Conservation (phyloP, 2,888 invertebrate species). For the Trichopria drosophilae region DNA sequence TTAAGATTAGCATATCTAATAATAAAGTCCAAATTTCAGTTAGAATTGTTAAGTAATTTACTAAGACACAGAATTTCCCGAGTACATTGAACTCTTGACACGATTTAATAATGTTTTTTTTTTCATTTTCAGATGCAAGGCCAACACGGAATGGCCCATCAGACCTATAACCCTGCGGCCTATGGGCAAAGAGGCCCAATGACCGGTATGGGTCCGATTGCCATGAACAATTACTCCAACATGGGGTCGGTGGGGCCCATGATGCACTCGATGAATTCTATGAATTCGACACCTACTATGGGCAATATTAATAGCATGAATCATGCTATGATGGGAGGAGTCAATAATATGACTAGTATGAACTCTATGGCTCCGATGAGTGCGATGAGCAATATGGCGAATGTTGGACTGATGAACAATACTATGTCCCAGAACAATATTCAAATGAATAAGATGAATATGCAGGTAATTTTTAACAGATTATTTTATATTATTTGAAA, state of each 20-base stretch:
- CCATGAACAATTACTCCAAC: slow-evolving; percentile 69
- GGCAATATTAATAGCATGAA: slow-evolving; percentile 65
- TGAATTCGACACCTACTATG: slow-evolving; percentile 65
- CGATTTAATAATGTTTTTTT: too few species aligned
- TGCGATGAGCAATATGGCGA: slow-evolving; percentile 57
- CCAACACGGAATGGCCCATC: slow-evolving; percentile 61
- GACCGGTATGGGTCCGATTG: slow-evolving; percentile 67
- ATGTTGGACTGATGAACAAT: slow-evolving; percentile 70
- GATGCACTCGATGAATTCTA: slow-evolving; percentile 61
- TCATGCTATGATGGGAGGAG: slow-evolving; percentile 62
- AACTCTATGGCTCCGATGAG: slow-evolving; percentile 65
- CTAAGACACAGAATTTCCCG: not conserved
- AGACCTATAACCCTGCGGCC: slow-evolving; percentile 49
- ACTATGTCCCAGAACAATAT: slow-evolving; percentile 62
- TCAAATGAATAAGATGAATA: slow-evolving; percentile 75
- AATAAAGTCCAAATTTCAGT: too few species aligned
- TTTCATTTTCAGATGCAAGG: slow-evolving; percentile 64
- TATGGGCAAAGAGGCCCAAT: slow-evolving; percentile 53
- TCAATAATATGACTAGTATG: slow-evolving; percentile 61
- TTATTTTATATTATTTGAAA: too few species aligned
- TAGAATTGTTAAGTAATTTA: too few species aligned
- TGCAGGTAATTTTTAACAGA: slow-evolving; percentile 65
- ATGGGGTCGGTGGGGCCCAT: slow-evolving; percentile 69
- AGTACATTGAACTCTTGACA: not conserved
- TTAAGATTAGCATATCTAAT: too few species aligned